These are phyloP conservation scores for Esox lucius DNA, from an alignment of 2,797 vertebrate species.

Conservation along the genomic window DNA sequence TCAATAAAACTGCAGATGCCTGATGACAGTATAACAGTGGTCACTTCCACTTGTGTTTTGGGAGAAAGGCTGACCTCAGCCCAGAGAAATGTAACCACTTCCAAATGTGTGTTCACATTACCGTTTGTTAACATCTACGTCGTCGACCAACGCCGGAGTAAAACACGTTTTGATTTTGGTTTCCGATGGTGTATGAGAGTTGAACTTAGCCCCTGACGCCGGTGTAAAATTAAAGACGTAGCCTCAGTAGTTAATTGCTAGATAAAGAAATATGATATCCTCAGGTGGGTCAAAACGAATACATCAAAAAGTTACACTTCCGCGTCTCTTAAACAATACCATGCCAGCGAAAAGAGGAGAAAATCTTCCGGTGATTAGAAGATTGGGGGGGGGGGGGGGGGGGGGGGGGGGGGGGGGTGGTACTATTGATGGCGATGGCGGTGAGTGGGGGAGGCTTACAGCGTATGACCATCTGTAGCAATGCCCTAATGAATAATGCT, in stretches of 20 bases:
- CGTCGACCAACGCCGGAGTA: too few species aligned
- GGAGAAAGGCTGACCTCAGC: too few species aligned
- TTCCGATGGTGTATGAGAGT: too few species aligned
- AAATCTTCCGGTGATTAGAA: conserved; percentile 69
- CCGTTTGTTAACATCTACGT: too few species aligned
- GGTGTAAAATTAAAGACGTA: not conserved
- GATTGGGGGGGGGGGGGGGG: conserved; percentile 25
- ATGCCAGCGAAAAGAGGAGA: conserved; percentile 33
- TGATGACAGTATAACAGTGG: too few species aligned
- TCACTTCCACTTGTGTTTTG: too few species aligned
- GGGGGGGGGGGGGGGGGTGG: conserved; percentile 11
- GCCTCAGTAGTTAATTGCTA: not conserved
- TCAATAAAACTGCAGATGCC: not conserved
- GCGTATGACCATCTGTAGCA: conserved; percentile 74
- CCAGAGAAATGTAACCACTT: too few species aligned
- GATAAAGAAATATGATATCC: not conserved
- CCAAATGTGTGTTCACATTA: too few species aligned
- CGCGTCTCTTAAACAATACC: conserved; percentile 40
- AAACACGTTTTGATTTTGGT: too few species aligned
- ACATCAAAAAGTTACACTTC: not conserved
- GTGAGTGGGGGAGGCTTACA: conserved; percentile 57
- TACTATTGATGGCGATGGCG: conserved; percentile 4
- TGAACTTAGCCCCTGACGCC: too few species aligned
- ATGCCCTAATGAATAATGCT: conserved; percentile 71
- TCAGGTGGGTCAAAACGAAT: not conserved